Evolutionary conservation across 2,797 vertebrate species (phyloP).

Genomic region (Microhierax caerulescens): DNA sequence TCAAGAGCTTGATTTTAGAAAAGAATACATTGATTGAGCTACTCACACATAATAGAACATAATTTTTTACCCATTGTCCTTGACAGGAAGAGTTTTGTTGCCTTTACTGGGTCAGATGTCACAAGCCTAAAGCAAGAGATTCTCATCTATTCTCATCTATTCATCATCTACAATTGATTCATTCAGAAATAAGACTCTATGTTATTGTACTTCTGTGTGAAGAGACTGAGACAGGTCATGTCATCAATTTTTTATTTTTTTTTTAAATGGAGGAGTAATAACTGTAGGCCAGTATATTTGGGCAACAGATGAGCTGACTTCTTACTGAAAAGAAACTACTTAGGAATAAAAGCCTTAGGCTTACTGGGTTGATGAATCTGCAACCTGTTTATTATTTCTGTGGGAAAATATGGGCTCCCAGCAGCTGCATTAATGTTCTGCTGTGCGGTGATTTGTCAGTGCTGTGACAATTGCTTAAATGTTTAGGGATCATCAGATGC

Average conservation of each 20-base stretch:
- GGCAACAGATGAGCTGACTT: background rate
- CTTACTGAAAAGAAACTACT: background rate
- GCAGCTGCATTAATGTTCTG: background rate
- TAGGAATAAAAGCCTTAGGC: background rate
- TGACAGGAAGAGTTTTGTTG: background rate
- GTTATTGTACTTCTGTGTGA: background rate
- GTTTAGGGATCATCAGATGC: background rate
- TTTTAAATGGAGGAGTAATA: background rate
- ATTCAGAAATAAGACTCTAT: background rate
- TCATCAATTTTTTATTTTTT: background rate
- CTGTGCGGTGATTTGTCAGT: background rate
- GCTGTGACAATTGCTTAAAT: background rate
- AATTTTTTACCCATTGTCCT: background rate
- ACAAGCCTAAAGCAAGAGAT: background rate
- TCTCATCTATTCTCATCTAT: background rate
- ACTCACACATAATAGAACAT: background rate
- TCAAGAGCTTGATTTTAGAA: background rate
- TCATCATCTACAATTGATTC: background rate
- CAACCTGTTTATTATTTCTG: background rate
- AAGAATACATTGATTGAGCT: background rate
- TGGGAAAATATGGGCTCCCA: background rate
- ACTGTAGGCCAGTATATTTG: background rate
- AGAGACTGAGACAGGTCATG: background rate
- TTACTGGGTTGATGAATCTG: background rate
- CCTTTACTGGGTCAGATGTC: background rate